Evolutionary conservation across 53 echinoderm and acorn worm species (phyloP), one percentile per base, ranked within the genome.

Genomic region (Apostichopus leukothele): DNA sequence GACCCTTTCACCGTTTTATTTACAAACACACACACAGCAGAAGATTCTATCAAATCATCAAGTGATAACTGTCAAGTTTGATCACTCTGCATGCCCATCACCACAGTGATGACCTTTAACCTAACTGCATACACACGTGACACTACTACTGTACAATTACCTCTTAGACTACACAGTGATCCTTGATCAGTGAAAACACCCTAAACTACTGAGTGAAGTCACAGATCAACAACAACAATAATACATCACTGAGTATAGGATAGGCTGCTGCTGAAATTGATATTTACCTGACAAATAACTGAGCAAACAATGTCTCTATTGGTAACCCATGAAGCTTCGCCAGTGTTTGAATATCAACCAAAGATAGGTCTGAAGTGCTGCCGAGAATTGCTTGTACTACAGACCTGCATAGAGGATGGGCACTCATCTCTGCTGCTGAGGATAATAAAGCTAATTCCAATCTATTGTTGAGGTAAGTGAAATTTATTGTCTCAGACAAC

Each of bases 271-370:
- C 39, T 39, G 53, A 23, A 75, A 75, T 50, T 61, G 63, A 63
- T 79, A 79, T 79, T 79, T 79, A 79, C 79, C 51, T 9, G 79
- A 52, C 51, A 79, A 79, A 79, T 79, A 53, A 52, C 53, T 79
- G 51, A 79, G 79, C 79, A 79, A 79, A 79, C 53, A 79, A 13
- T 79, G 79, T 79, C 79, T 79, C 79, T 79, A 79, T 79, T 52
- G 79, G 79, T 50, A 51, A 79, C 79, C 79, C 18, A n/a, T 79
- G 79, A 79, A 39, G 53, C 63, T 63, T 11, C 0, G 3, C 39
- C 11, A 13, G 63, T 13, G 12, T 63, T 63, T 63, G 63, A 16
- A 63, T 63, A 63, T 63, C 16, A 13, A 13, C 63, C 63, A 63
- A 63, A 63, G 63, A 63, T 63, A 63, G 63, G 63, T 16, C 63